Conservation (phyloP, 2,797 vertebrate genomes). For the Bradypus variegatus region DNA sequence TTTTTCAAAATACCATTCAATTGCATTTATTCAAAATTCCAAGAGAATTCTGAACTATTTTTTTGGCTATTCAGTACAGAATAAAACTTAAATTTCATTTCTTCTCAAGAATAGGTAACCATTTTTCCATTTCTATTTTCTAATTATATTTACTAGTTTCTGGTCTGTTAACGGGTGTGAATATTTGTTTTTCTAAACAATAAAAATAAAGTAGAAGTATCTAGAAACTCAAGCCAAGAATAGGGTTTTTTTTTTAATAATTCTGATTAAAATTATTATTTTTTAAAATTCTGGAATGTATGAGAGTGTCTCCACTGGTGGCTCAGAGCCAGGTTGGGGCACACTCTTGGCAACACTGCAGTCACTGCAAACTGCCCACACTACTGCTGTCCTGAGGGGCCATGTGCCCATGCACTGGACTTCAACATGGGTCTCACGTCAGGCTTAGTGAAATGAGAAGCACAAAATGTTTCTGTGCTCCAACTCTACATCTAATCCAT, state of each 20-base stretch:
- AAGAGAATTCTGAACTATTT: not conserved
- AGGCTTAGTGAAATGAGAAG: not conserved
- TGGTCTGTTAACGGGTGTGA: not conserved
- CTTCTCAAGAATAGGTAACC: not conserved
- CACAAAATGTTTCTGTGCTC: not conserved
- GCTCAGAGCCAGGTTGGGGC: not conserved
- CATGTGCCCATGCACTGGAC: not conserved
- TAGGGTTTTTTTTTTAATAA: not conserved
- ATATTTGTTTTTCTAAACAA: not conserved
- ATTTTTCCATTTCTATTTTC: not conserved
- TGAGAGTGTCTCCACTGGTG: not conserved
- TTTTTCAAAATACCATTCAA: constrained; percentile 22
- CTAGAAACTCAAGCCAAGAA: not conserved
- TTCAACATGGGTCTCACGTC: not conserved
- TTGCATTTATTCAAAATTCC: constrained; percentile 14
- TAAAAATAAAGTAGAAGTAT: not conserved
- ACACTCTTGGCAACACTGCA: not conserved
- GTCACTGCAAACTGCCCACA: not conserved
- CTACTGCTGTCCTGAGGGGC: not conserved
- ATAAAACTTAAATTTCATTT: constrained; percentile 16
- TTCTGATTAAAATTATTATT: not conserved
- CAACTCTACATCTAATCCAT: not conserved
- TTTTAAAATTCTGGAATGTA: not conserved
- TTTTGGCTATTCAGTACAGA: not conserved
- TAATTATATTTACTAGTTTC: not conserved